phyloP scores from a whole-genome alignment of 64 coral and sea anemone genomes.

The Actinia tenebrosa region DNA sequence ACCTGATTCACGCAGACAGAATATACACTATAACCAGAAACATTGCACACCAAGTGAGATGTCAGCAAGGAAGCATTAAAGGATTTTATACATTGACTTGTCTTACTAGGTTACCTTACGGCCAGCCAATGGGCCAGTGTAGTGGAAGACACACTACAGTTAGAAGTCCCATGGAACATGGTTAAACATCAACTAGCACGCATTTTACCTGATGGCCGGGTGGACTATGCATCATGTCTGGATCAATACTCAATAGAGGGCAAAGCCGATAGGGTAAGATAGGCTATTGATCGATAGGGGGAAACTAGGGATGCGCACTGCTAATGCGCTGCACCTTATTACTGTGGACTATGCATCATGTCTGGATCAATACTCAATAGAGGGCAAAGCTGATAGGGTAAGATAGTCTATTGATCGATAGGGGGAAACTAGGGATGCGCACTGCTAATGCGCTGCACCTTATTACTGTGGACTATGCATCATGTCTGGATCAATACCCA shows the following conservation, averaged over 20 bases:
- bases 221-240: slow-evolving; percentile 78
- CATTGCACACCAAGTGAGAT: too few relatives aligned
- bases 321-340: too few relatives aligned
- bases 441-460: too few relatives aligned
- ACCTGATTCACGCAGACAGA: too few relatives aligned
- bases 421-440: too few relatives aligned
- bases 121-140: slow-evolving; percentile 65
- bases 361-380: slow-evolving; percentile 80
- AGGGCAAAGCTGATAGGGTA: slow-evolving; percentile 62
- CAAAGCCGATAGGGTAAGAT: slow-evolving; percentile 50
- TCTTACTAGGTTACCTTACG: slow-evolving; percentile 46
- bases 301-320: too few relatives aligned
- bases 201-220: slow-evolving; percentile 62
- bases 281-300: neutral
- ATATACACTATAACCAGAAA: too few relatives aligned
- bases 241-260: slow-evolving; percentile 83
- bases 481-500: slow-evolving; percentile 80
- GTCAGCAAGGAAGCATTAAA: too few relatives aligned
- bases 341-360: slow-evolving; percentile 83
- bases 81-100: neutral
- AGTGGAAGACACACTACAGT: slow-evolving; percentile 69
- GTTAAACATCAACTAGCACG: slow-evolving; percentile 68
- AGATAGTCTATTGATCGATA: neutral
- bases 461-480: slow-evolving; percentile 79
- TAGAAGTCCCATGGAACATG: slow-evolving; percentile 97